Percentiles rank a stretch among this genome's conserved stretches.
These are phyloP conservation scores for Homalodisca vitripennis DNA, from an alignment of 1,140 invertebrate genomes.

Conservation along the genomic window DNA sequence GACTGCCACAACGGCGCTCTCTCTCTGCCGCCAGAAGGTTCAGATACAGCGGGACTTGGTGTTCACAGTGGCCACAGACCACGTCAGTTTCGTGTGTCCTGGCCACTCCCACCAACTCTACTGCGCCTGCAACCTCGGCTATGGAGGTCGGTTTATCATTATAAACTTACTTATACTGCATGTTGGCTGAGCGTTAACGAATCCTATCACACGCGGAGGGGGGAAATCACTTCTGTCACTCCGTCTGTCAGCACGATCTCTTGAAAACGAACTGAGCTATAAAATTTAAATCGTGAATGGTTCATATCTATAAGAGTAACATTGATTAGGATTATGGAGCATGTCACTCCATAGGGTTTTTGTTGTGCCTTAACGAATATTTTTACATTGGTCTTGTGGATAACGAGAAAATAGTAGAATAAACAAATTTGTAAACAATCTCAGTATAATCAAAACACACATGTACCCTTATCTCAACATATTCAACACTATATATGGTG, in stretches of 20 bases:
- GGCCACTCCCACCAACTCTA: conserved; percentile 73
- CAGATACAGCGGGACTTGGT: conserved; percentile 61
- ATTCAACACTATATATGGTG: too few species aligned
- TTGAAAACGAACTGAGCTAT: not conserved
- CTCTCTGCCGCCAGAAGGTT: conserved; percentile 40
- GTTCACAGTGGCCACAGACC: conserved; percentile 70
- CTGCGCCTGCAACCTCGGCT: conserved; percentile 82
- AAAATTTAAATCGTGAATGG: not conserved
- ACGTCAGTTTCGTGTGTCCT: conserved; percentile 81
- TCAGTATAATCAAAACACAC: too few species aligned
- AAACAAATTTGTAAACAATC: too few species aligned
- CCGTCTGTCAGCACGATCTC: not conserved
- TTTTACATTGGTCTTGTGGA: too few species aligned
- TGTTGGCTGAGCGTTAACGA: too few species aligned
- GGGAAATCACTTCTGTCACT: not conserved
- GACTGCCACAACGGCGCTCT: conserved; percentile 39
- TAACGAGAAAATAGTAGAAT: too few species aligned
- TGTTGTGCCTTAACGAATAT: too few species aligned
- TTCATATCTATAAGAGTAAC: not conserved
- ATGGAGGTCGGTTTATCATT: conserved; percentile 57
- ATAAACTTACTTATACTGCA: too few species aligned
- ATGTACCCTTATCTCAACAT: too few species aligned
- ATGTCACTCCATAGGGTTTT: too few species aligned
- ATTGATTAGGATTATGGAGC: not conserved
- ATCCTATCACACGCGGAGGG: not conserved